Evolutionary conservation across 2,797 vertebrate species (phyloP), one percentile per base, ranked within the genome.

Genomic region (Lithobates pipiens): DNA sequence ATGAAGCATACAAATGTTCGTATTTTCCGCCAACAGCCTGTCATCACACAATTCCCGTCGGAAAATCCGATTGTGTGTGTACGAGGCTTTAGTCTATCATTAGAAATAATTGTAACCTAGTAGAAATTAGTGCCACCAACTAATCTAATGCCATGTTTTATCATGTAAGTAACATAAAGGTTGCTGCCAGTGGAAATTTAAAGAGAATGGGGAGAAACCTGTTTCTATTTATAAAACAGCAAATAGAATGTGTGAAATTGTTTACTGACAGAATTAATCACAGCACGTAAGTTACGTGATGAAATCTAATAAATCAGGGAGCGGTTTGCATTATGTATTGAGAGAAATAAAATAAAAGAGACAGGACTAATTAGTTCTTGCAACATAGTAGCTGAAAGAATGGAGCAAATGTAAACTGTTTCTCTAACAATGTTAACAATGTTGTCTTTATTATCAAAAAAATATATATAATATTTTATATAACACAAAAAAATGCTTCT

Each of bases 291-390:
- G 39, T 71, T 80, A 70, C 36, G 46, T 86, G 65, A 81, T 44
- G 76, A 86, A 86, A 76, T 29, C 63, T 25, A 76, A 69, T 86
- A 81, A 86, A 81, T 81, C 78, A 76, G 78, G 78, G 46, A 42
- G 73, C 27, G 73, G 44, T 77, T 36, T 70, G n/a, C 18, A 50
- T 32, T 34, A 76, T 21, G 25, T 68, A 75, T 65, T 29, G 39
- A 77, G 57, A 46, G 70, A 84, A 44, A 67, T 32, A 72, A 54
- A 63, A 73, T 18, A 65, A 65, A 65, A 46, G 44, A 10, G 8
- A 70, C 67, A 80, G 6, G 7, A 46, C 46, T 70, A 67, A 70
- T 36, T 70, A 80, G 78, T 39, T 57, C 32, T n/a, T 69, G 29
- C 27, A n/a, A 6, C 32, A 32, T 16, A 70, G 29, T 2, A 80